These are phyloP conservation scores for Pogonocichla stellata DNA, from an alignment of 2,113 vertebrate species.

Conservation along the genomic window DNA sequence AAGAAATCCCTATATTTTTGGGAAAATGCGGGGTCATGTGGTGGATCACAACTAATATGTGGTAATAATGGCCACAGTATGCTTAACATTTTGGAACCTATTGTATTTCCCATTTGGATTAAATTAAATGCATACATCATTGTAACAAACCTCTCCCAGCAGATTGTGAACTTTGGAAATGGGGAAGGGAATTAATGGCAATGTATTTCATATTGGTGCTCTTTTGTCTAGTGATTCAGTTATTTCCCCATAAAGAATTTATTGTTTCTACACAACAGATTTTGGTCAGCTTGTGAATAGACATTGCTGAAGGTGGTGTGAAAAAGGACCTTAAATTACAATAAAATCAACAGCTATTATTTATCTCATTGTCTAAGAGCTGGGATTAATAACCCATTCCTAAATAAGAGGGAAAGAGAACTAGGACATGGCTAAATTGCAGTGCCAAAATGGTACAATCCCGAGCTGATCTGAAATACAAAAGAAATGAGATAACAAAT, in stretches of 20 bases:
- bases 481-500: not conserved
- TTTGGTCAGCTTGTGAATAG: conserved; percentile 55
- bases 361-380: conserved; percentile 38
- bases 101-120: conserved; percentile 61
- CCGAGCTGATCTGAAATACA: not conserved
- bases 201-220: conserved; percentile 66
- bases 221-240: conserved; percentile 56
- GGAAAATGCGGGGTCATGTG: not conserved
- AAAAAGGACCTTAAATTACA: conserved; percentile 56
- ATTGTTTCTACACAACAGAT: conserved; percentile 33
- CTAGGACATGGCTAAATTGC: not conserved
- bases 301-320: not conserved
- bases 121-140: conserved; percentile 79
- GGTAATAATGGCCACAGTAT: conserved; percentile 13
- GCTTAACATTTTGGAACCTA: conserved; percentile 55
- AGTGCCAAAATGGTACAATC: not conserved
- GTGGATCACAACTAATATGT: conserved; percentile 50
- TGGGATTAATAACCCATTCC: not conserved
- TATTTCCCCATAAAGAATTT: conserved; percentile 72
- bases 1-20: not conserved
- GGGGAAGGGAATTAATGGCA: conserved; percentile 64
- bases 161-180: conserved; percentile 67
- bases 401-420: not conserved
- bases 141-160: conserved; percentile 68
- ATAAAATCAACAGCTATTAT: conserved; percentile 38